A percentile compares a stretch with the other conserved stretches of the same genome.
Evolutionary conservation across 2,113 vertebrate genomes (phyloP).

Genomic region (Monopterus albus): DNA sequence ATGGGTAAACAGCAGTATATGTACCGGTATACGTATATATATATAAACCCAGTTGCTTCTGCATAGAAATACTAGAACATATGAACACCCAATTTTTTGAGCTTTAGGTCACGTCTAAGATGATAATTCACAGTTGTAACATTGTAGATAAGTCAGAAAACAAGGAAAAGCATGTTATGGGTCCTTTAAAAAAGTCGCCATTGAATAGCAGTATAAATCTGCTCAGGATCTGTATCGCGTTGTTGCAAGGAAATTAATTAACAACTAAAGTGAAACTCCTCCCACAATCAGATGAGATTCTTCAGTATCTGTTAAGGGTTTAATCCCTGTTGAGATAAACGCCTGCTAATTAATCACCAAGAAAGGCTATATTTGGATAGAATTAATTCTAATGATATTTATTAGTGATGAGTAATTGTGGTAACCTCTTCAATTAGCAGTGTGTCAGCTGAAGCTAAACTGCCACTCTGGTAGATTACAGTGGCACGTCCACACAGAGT

Average conservation of each 20-base stretch:
- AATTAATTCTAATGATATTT: conserved; percentile 33
- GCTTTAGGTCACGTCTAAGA: too few species aligned
- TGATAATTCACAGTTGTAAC: too few species aligned
- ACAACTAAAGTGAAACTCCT: conserved; percentile 2
- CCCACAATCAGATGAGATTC: conserved; percentile 19
- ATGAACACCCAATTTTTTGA: too few species aligned
- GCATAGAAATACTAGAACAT: too few species aligned
- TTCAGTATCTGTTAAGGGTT: conserved; percentile 25
- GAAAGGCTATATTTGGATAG: conserved; percentile 25
- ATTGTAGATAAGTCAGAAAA: too few species aligned
- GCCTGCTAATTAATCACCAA: conserved; percentile 28
- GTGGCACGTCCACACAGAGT: background rate
- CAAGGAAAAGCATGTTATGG: too few species aligned
- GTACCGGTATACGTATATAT: too few species aligned
- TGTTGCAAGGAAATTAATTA: conserved; percentile 32
- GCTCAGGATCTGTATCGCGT: conserved; percentile 4
- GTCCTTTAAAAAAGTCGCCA: too few species aligned
- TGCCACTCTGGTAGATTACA: background rate
- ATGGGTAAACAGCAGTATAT: too few species aligned
- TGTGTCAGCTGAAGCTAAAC: background rate
- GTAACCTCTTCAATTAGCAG: conserved; percentile 33
- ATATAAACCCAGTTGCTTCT: too few species aligned
- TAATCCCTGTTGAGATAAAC: conserved; percentile 49
- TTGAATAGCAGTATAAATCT: background rate
- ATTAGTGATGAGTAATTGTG: conserved; percentile 10